Conservation (phyloP, 2,888 invertebrate species). For the Elegia similella region DNA sequence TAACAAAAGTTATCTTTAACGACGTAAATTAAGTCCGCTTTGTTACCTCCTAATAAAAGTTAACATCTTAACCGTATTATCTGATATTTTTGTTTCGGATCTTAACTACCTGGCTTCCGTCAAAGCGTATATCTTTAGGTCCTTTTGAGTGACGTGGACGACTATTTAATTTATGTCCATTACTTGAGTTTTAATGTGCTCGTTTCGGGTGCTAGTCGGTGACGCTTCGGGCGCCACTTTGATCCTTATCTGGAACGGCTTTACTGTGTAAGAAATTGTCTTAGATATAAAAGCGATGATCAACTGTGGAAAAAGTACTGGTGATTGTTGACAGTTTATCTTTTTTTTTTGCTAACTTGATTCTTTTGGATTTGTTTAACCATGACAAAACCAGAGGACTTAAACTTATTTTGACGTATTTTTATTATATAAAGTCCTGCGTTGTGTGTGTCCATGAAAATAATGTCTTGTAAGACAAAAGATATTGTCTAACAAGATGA, state of each 20-base stretch:
- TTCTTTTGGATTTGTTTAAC: too few relatives aligned
- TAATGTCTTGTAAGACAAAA: background rate
- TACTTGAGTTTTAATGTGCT: constrained; percentile 72
- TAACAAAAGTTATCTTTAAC: constrained; percentile 45
- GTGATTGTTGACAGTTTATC: too few relatives aligned
- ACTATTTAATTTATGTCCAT: constrained; percentile 77
- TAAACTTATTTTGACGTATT: too few relatives aligned
- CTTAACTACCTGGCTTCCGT: constrained; percentile 81
- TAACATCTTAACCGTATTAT: constrained; percentile 77
- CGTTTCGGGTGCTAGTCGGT: constrained; percentile 70
- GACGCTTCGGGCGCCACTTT: constrained; percentile 73
- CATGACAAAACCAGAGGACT: too few relatives aligned
- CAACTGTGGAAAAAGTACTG: background rate
- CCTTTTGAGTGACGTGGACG: constrained; percentile 75
- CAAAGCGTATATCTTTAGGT: constrained; percentile 59
- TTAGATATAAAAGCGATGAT: background rate
- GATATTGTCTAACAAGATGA: background rate
- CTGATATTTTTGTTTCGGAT: constrained; percentile 74
- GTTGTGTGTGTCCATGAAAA: too few relatives aligned
- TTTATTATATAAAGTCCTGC: too few relatives aligned
- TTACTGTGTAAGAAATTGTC: constrained; percentile 9
- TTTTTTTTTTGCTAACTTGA: too few relatives aligned
- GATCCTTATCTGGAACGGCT: constrained; percentile 61
- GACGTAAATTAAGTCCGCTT: constrained; percentile 73
- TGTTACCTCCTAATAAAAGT: constrained; percentile 75